Conservation (phyloP, 2,797 vertebrate species). For the Bradypus variegatus region DNA sequence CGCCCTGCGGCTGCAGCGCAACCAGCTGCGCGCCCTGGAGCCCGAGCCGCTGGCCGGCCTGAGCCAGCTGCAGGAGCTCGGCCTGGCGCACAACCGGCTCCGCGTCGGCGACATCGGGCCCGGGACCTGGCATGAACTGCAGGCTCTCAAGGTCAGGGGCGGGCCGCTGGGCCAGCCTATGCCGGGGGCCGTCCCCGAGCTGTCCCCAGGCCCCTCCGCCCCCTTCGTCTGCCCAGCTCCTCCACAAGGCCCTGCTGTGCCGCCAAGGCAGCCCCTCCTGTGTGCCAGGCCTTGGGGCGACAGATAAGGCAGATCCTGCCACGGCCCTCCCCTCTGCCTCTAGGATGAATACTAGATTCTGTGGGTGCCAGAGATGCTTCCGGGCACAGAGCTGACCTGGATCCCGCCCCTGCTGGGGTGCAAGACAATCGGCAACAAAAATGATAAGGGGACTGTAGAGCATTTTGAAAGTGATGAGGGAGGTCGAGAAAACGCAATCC, state of each 20-base stretch:
- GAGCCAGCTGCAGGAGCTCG: slow-evolving; percentile 58
- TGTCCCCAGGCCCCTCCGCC: background rate
- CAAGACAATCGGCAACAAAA: background rate
- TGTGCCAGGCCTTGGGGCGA: too few relatives aligned
- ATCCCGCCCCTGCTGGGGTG: background rate
- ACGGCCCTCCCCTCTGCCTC: too few relatives aligned
- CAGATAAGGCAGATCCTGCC: background rate
- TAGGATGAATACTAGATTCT: background rate
- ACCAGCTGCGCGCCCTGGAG: slow-evolving; percentile 61
- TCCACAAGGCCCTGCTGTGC: too few relatives aligned
- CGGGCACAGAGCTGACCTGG: too few relatives aligned
- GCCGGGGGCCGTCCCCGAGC: too few relatives aligned
- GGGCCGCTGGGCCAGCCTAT: background rate
- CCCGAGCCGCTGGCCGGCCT: slow-evolving; percentile 54
- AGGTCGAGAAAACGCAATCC: background rate
- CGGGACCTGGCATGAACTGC: slow-evolving; percentile 66
- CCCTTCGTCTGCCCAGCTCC: background rate
- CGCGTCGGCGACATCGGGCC: slow-evolving; percentile 59
- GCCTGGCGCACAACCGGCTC: slow-evolving; percentile 64
- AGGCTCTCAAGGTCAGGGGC: slow-evolving; percentile 61
- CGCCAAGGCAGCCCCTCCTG: too few relatives aligned
- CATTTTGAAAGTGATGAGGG: background rate
- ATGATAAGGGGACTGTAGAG: background rate
- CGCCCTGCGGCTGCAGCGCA: slow-evolving; percentile 58
- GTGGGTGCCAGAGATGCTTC: too few relatives aligned